Percentiles rank a stretch among this genome's conserved stretches.
These are phyloP conservation scores for Phrynocephalus versicolor DNA, from an alignment of 2,113 vertebrate species.

Conservation along the genomic window DNA sequence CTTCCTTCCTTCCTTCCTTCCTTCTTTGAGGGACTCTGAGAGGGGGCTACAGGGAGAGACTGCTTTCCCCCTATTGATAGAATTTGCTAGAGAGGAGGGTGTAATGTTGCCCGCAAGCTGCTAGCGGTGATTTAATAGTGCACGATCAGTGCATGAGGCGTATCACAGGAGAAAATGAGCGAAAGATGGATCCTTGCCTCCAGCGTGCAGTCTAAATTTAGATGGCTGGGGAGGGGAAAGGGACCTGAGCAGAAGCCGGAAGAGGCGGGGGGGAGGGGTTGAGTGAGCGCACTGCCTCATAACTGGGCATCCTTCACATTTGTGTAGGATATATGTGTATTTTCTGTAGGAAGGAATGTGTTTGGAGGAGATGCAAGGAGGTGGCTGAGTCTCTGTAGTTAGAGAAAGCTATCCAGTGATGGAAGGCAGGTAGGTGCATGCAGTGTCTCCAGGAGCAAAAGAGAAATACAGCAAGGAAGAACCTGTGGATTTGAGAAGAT, in stretches of 20 bases:
- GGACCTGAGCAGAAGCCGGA: background rate
- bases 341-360: too few species aligned
- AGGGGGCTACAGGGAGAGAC: background rate
- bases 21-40: too few species aligned
- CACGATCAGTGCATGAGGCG: background rate
- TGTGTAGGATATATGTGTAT: too few species aligned
- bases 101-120: background rate
- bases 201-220: background rate
- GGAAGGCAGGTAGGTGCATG: too few species aligned
- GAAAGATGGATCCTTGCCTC: background rate
- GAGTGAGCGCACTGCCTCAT: background rate
- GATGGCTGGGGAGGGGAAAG: background rate
- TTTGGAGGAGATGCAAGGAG: too few species aligned
- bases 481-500: too few species aligned
- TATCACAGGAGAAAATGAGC: background rate
- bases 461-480: too few species aligned
- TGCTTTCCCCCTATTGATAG: background rate
- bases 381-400: too few species aligned
- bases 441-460: too few species aligned
- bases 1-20: too few species aligned
- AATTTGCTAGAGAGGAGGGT: background rate
- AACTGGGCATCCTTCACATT: background rate
- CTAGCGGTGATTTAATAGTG: background rate
- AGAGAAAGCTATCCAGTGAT: too few species aligned
- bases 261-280: too few species aligned